Evolutionary conservation across 2,113 vertebrate genomes (phyloP).

Genomic region (Cathartes aura): DNA sequence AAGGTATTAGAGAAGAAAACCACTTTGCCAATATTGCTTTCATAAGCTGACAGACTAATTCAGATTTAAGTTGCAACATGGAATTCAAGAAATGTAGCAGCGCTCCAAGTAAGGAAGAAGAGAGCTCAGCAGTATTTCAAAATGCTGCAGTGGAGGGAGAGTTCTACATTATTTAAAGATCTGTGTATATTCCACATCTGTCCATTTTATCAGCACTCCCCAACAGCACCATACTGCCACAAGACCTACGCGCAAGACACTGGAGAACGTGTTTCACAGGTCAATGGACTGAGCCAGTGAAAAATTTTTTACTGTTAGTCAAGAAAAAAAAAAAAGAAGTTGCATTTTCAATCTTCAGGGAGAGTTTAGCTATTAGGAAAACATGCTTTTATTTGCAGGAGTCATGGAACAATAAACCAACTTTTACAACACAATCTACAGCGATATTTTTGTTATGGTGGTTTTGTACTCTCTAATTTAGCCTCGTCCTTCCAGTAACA

Average conservation of each 20-base stretch:
- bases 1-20: background rate
- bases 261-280: background rate
- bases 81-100: background rate
- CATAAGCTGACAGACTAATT: background rate
- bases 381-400: background rate
- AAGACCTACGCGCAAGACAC: background rate
- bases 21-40: background rate
- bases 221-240: background rate
- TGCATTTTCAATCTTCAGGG: background rate
- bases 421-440: background rate
- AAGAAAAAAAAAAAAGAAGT: background rate
- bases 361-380: background rate
- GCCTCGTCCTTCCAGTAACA: background rate
- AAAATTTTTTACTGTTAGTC: background rate
- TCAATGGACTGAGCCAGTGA: background rate
- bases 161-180: background rate
- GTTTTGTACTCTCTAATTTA: background rate
- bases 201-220: background rate
- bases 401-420: background rate
- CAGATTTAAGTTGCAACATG: background rate
- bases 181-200: background rate
- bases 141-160: background rate
- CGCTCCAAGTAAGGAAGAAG: rapidly evolving
- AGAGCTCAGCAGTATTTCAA: background rate
- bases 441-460: background rate